Percentiles rank a stretch among this genome's conserved stretches.
Evolutionary conservation across 1,140 invertebrate species (phyloP).

Genomic region (Eriocheir sinensis): DNA sequence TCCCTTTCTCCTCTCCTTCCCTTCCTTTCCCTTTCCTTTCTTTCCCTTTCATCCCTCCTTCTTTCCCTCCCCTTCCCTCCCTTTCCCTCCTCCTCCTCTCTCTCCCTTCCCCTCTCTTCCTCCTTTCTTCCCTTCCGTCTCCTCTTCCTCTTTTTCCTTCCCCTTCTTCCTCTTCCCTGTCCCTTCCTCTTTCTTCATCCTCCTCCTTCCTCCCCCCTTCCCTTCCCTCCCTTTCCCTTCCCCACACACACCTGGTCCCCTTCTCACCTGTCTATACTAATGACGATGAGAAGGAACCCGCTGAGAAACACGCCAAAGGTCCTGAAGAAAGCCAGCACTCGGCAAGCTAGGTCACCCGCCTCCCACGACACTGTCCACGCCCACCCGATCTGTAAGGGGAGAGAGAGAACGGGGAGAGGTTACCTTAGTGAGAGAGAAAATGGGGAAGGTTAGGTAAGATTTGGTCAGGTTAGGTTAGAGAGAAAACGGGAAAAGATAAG

Average conservation of each 20-base stretch:
- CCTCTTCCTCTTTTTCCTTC: too few relatives aligned
- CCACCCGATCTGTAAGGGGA: conserved; percentile 80
- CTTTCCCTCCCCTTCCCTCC: conserved; percentile 19
- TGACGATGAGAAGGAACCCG: conserved; percentile 91
- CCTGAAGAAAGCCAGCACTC: conserved; percentile 91
- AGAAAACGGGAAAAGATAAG: too few relatives aligned
- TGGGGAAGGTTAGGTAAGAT: too few relatives aligned
- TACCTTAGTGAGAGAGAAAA: too few relatives aligned
- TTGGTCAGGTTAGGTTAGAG: too few relatives aligned
- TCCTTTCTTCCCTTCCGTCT: too few relatives aligned
- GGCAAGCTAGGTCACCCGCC: conserved; percentile 89
- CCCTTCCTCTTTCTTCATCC: too few relatives aligned
- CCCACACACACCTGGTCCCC: background rate
- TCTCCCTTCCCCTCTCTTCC: too few relatives aligned
- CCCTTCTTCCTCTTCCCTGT: conserved; percentile 1
- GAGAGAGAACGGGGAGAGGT: background rate
- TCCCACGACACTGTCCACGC: conserved; percentile 81
- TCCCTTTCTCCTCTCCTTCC: too few relatives aligned
- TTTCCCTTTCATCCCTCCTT: background rate
- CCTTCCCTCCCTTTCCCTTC: conserved; percentile 20
- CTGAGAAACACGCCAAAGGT: conserved; percentile 93
- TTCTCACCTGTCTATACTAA: conserved; percentile 87
- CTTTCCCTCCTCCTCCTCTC: background rate
- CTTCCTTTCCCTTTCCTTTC: conserved; percentile 22
- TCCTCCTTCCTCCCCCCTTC: background rate